phyloP scores from a whole-genome alignment of 2,888 invertebrate species.

The Pseudococcus longispinus region DNA sequence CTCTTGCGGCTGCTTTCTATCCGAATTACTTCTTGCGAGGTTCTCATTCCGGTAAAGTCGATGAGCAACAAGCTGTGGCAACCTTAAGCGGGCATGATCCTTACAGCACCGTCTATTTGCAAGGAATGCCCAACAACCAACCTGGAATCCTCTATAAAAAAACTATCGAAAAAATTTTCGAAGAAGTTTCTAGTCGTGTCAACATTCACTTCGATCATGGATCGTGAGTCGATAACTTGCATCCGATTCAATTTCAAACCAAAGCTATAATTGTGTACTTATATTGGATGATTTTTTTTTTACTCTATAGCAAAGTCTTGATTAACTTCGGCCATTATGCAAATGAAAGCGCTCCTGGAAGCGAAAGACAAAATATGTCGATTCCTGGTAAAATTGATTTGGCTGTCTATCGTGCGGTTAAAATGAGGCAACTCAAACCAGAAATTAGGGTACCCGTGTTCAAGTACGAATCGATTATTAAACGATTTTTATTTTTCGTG shows the following conservation, averaged over 20 bases:
- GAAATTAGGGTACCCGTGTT: conserved; percentile 68
- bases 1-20: conserved; percentile 81
- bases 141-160: conserved; percentile 75
- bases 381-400: conserved; percentile 71
- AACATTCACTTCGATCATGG: conserved; percentile 67
- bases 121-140: conserved; percentile 67
- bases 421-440: conserved; percentile 70
- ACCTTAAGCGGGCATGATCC: conserved; percentile 78
- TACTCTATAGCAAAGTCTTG: conserved; percentile 70
- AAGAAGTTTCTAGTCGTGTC: conserved; percentile 62
- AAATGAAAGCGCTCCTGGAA: not conserved
- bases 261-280: conserved; percentile 58
- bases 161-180: conserved; percentile 70
- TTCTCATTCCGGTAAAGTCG: conserved; percentile 66
- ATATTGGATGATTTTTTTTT: conserved; percentile 63
- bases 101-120: conserved; percentile 74
- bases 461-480: conserved; percentile 65
- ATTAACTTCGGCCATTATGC: conserved; percentile 67
- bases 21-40: conserved; percentile 83
- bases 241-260: not conserved
- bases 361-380: conserved; percentile 33
- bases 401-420: conserved; percentile 78
- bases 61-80: conserved; percentile 73
- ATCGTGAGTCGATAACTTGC: conserved; percentile 63
- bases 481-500: not conserved